These are phyloP conservation scores for Danio albolineatus DNA, from an alignment of 2,797 vertebrate species.

Conservation along the genomic window DNA sequence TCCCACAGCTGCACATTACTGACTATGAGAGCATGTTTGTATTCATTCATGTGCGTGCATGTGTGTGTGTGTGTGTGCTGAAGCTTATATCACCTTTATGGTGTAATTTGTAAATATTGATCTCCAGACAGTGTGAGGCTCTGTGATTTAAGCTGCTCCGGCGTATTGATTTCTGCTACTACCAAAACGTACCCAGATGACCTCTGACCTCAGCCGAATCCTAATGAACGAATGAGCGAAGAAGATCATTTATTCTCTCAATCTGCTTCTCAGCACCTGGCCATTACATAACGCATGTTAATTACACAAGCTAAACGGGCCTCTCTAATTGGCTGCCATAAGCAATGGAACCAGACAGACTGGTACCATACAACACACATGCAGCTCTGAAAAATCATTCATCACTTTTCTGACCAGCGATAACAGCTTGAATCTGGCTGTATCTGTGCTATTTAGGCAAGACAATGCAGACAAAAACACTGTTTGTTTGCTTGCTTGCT, in stretches of 20 bases:
- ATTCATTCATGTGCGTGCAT: constrained; percentile 37
- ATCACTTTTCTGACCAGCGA: neutral
- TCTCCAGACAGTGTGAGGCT: neutral
- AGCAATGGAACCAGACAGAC: neutral
- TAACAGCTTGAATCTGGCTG: neutral
- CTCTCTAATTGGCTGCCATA: constrained; percentile 32
- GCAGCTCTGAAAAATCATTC: neutral
- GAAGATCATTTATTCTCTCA: constrained; percentile 37
- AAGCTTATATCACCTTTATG: constrained; percentile 3
- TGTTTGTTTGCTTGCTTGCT: no score
- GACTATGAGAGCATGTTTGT: neutral
- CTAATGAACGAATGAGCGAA: neutral
- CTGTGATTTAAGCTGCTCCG: constrained; percentile 3
- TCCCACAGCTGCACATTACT: constrained; percentile 2
- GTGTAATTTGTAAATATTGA: constrained; percentile 3
- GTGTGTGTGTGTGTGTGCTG: neutral
- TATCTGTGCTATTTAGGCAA: neutral
- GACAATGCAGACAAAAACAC: no score
- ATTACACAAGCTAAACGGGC: constrained; percentile 39
- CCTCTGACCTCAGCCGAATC: constrained; percentile 12
- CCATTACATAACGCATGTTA: constrained; percentile 44
- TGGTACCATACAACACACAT: neutral
- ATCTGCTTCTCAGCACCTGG: constrained; percentile 40
- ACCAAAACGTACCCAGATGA: constrained; percentile 17
- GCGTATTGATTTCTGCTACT: constrained; percentile 13